Evolutionary conservation across 2,888 invertebrate genomes (phyloP).

Genomic region (Tetanocera ferruginea): DNA sequence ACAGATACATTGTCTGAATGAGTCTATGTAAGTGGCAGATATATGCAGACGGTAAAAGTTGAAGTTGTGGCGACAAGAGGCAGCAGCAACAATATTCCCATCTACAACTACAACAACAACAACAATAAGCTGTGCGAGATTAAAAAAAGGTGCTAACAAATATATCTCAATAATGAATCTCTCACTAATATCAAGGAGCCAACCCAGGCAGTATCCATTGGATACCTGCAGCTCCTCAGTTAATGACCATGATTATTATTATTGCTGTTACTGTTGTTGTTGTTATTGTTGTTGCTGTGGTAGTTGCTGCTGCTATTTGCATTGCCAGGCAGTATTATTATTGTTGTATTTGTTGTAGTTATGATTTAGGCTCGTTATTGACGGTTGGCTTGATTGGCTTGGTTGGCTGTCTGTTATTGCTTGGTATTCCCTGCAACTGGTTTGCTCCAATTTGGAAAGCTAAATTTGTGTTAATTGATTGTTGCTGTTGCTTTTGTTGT

Average conservation of each 20-base stretch:
- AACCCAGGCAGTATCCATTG: constrained; percentile 21
- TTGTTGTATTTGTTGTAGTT: constrained; percentile 46
- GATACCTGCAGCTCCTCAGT: not conserved
- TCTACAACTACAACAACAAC: not conserved
- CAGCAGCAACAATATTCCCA: not conserved
- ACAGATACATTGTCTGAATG: constrained; percentile 27
- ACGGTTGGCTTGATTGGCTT: constrained; percentile 27
- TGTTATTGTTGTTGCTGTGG: constrained; percentile 42
- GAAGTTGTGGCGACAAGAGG: not conserved
- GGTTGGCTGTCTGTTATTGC: constrained; percentile 27
- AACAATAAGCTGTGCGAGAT: not conserved
- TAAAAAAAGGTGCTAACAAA: constrained; percentile 60
- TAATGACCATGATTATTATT: constrained; percentile 33
- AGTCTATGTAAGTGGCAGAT: not conserved
- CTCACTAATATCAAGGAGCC: constrained; percentile 41
- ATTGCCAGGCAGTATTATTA: constrained; percentile 53
- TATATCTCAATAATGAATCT: constrained; percentile 50
- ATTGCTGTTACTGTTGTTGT: constrained; percentile 17
- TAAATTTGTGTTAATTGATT: constrained; percentile 22
- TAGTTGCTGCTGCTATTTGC: constrained; percentile 60
- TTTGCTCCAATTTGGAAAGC: constrained; percentile 1
- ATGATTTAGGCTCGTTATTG: constrained; percentile 43
- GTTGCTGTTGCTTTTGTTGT: not conserved
- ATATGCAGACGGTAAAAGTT: constrained; percentile 2
- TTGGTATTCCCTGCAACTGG: not conserved